A percentile compares a stretch with the other conserved stretches of the same genome.
These are phyloP conservation scores for Thripadectes ignobilis DNA, from an alignment of 2,797 vertebrate species.

Conservation along the genomic window DNA sequence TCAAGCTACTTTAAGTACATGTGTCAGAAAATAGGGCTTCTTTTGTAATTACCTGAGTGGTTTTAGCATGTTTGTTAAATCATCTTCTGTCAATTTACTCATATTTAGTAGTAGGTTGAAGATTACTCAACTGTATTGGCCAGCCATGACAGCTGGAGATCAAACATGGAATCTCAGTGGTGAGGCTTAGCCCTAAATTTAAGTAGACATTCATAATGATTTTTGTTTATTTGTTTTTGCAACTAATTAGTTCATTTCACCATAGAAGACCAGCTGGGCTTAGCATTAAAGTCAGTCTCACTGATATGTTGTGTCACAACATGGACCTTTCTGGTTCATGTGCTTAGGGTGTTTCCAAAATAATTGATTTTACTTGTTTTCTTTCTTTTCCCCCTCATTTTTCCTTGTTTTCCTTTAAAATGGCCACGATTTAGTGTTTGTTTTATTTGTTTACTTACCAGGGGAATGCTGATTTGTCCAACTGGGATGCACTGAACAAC, in stretches of 20 bases:
- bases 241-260: background rate
- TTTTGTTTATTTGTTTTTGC: background rate
- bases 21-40: background rate
- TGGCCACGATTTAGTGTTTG: background rate
- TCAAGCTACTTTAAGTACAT: background rate
- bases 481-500: background rate
- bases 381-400: background rate
- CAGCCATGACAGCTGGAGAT: background rate
- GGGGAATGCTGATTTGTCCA: background rate
- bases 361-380: background rate
- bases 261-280: background rate
- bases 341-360: background rate
- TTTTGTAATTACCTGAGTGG: background rate
- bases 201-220: background rate
- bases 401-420: background rate
- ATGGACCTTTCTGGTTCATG: background rate
- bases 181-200: background rate
- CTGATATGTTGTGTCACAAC: background rate
- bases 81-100: background rate
- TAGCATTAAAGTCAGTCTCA: background rate
- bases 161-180: background rate
- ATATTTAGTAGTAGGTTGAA: background rate
- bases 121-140: background rate
- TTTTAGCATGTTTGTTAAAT: background rate
- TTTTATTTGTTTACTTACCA: background rate